phyloP scores from a whole-genome alignment of 2,113 vertebrate genomes.

The Sinocyclocheilus rhinocerous region DNA sequence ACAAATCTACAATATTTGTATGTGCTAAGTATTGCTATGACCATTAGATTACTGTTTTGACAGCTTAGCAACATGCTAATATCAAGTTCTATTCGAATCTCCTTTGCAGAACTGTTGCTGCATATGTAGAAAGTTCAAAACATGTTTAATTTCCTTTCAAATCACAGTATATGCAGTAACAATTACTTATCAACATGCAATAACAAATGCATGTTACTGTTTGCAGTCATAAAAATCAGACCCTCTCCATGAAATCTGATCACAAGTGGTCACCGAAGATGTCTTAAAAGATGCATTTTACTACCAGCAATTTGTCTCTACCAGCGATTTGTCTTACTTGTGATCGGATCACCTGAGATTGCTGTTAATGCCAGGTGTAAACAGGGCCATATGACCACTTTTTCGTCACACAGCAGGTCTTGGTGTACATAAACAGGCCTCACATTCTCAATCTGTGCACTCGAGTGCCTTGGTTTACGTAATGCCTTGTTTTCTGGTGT shows the following conservation, averaged over 20 bases:
- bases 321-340: background rate
- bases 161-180: background rate
- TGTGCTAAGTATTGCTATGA: background rate
- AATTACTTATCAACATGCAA: background rate
- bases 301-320: background rate
- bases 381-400: background rate
- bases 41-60: background rate
- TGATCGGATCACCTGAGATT: background rate
- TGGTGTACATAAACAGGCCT: background rate
- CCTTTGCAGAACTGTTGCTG: background rate
- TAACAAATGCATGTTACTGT: background rate
- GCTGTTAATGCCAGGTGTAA: background rate
- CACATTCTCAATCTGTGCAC: background rate
- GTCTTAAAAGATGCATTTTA: background rate
- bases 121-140: background rate
- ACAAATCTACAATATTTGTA: background rate
- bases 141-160: background rate
- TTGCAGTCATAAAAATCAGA: background rate
- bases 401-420: background rate
- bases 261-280: background rate
- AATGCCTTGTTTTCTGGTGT: background rate
- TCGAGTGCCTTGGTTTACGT: background rate
- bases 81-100: background rate
- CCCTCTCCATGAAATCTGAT: background rate
- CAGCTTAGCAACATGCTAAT: background rate